A percentile compares a stretch with the other conserved stretches of the same genome.
These are phyloP conservation scores for Alloscopus bannaensis DNA, from an alignment of 2,888 invertebrate genomes.

Conservation along the genomic window DNA sequence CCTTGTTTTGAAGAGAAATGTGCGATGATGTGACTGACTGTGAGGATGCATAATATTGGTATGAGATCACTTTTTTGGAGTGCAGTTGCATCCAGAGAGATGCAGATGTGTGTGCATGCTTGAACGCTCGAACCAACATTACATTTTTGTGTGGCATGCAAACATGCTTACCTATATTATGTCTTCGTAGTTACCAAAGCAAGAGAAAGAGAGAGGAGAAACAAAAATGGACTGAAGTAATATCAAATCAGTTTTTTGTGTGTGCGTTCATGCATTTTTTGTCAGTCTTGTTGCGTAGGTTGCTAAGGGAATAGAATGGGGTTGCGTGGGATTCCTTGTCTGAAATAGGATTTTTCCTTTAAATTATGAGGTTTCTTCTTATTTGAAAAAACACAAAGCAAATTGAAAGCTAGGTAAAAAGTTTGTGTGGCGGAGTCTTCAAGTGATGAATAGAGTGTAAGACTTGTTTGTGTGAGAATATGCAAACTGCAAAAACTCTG, in stretches of 20 bases:
- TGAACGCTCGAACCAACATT: slow-evolving; percentile 10
- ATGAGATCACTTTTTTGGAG: slow-evolving; percentile 21
- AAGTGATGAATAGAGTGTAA: no score
- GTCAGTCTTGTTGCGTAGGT: slow-evolving; percentile 4
- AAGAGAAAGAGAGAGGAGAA: not conserved
- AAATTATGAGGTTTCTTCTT: no score
- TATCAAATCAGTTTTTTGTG: slow-evolving; percentile 4
- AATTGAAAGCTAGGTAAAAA: no score
- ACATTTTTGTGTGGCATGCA: slow-evolving; percentile 29
- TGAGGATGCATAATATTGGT: slow-evolving; percentile 56
- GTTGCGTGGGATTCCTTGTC: slow-evolving; percentile 13
- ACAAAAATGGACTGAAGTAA: slow-evolving; percentile 14
- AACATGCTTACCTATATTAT: slow-evolving; percentile 41
- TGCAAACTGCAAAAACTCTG: not conserved
- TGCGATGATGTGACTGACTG: slow-evolving; percentile 39
- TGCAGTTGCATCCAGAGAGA: slow-evolving; percentile 45
- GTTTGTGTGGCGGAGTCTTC: no score
- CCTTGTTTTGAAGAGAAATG: slow-evolving; percentile 42
- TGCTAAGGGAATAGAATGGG: not conserved
- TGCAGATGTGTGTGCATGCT: slow-evolving; percentile 30
- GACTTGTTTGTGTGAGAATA: no score
- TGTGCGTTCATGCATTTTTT: slow-evolving; percentile 7
- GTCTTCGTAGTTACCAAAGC: no score
- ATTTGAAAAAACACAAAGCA: no score
- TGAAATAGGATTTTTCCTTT: slow-evolving; percentile 9